Evolutionary conservation across 2,888 invertebrate species (phyloP).

Genomic region (Chaetoderma sp.): DNA sequence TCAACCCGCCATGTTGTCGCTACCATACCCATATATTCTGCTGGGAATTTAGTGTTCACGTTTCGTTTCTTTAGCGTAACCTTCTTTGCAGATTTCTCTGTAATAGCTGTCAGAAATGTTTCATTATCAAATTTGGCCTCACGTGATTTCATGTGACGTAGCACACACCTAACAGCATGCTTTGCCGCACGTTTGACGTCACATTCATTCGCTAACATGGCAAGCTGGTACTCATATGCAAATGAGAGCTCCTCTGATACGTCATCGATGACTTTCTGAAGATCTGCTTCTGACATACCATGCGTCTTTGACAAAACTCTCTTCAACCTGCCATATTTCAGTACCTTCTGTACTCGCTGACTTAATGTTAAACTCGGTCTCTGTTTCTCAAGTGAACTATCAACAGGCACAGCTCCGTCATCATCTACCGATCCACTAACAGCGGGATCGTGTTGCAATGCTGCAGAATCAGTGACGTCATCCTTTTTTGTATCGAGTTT

Average conservation of each 20-base stretch:
- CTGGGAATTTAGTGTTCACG: neutral
- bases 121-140: neutral
- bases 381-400: too few relatives aligned
- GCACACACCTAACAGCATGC: neutral
- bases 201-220: neutral
- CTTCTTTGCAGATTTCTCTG: neutral
- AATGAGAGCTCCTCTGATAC: neutral
- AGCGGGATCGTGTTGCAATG: too few relatives aligned
- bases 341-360: too few relatives aligned
- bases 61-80: neutral
- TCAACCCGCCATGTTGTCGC: neutral
- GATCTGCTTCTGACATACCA: too few relatives aligned
- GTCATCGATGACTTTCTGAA: neutral
- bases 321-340: too few relatives aligned
- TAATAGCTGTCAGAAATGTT: neutral
- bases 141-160: neutral
- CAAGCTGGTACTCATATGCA: slow-evolving; percentile 1
- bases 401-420: too few relatives aligned
- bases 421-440: too few relatives aligned
- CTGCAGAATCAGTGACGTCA: too few relatives aligned
- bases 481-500: too few relatives aligned
- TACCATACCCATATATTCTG: neutral
- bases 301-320: too few relatives aligned
- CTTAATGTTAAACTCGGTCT: too few relatives aligned
- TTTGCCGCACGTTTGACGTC: slow-evolving; percentile 1